Evolutionary conservation across 2,888 invertebrate species (phyloP).

Genomic region (Allacma fusca): DNA sequence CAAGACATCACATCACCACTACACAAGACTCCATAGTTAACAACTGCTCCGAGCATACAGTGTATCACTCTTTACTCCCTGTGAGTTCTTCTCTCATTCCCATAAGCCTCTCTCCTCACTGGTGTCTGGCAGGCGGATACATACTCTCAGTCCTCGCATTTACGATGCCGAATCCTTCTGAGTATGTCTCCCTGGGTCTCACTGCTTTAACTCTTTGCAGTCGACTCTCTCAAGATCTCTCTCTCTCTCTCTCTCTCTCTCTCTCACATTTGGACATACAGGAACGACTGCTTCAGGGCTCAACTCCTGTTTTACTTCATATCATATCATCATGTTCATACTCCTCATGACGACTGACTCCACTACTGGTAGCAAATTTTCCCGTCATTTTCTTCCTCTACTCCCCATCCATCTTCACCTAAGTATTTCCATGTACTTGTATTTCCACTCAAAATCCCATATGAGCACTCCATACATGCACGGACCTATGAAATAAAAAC

Average conservation of each 20-base stretch:
- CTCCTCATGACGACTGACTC: too few relatives aligned
- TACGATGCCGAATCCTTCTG: not conserved
- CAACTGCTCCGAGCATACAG: constrained; percentile 24
- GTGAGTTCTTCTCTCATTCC: constrained; percentile 19
- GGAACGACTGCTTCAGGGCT: not conserved
- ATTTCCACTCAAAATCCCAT: too few relatives aligned
- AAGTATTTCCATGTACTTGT: not conserved
- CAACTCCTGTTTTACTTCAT: constrained; percentile 12
- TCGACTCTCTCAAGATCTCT: too few relatives aligned
- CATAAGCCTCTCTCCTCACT: constrained; percentile 13
- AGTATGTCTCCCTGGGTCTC: not conserved
- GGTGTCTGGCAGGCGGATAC: not conserved
- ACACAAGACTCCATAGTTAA: constrained; percentile 30
- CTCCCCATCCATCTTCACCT: not conserved
- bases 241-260: too few relatives aligned
- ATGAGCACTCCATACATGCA: too few relatives aligned
- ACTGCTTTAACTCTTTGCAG: not conserved
- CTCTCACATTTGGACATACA: not conserved
- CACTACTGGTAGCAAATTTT: too few relatives aligned
- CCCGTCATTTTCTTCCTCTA: too few relatives aligned
- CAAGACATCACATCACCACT: constrained; percentile 39
- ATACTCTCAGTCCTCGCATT: not conserved
- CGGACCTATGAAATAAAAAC: too few relatives aligned
- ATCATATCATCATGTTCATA: not conserved
- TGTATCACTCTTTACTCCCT: constrained; percentile 6